These are phyloP conservation scores for Lordiphosa clarofinis DNA, from an alignment of 1,140 invertebrate genomes.

Conservation along the genomic window DNA sequence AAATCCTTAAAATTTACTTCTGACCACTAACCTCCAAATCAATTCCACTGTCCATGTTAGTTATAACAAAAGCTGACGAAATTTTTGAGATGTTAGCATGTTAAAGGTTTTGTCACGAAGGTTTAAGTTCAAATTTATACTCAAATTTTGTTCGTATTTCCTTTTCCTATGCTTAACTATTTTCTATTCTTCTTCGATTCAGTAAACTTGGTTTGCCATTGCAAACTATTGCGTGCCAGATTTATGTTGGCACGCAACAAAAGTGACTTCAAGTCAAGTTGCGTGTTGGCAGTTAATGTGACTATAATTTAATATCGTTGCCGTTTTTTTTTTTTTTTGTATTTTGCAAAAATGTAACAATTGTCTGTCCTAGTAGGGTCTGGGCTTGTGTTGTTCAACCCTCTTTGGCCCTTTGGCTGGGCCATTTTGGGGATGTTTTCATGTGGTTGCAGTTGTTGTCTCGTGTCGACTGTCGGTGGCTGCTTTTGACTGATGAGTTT, in stretches of 20 bases:
- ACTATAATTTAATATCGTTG: constrained; percentile 72
- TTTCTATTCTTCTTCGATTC: too few relatives aligned
- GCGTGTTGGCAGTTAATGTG: constrained; percentile 71
- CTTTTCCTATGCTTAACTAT: background rate
- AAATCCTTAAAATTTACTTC: too few relatives aligned
- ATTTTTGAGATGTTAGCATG: too few relatives aligned
- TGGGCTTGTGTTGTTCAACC: constrained; percentile 23
- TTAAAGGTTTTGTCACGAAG: too few relatives aligned
- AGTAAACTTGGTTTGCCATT: background rate
- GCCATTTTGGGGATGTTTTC: constrained; percentile 32
- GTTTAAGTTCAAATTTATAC: too few relatives aligned
- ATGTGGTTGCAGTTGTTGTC: constrained; percentile 63
- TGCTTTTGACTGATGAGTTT: constrained; percentile 70
- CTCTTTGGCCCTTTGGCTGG: constrained; percentile 29
- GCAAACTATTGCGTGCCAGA: constrained; percentile 50
- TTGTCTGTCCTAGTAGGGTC: constrained; percentile 7
- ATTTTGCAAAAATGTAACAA: constrained; percentile 55
- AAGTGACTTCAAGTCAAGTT: constrained; percentile 64
- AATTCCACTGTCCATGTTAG: too few relatives aligned
- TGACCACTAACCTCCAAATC: too few relatives aligned
- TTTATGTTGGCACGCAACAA: constrained; percentile 52
- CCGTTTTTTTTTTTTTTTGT: constrained; percentile 30
- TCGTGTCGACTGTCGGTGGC: constrained; percentile 33
- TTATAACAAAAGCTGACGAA: too few relatives aligned
- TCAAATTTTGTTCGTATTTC: too few relatives aligned